Evolutionary conservation across 1,140 invertebrate genomes (phyloP).

Genomic region (Drosophila kikkawai): DNA sequence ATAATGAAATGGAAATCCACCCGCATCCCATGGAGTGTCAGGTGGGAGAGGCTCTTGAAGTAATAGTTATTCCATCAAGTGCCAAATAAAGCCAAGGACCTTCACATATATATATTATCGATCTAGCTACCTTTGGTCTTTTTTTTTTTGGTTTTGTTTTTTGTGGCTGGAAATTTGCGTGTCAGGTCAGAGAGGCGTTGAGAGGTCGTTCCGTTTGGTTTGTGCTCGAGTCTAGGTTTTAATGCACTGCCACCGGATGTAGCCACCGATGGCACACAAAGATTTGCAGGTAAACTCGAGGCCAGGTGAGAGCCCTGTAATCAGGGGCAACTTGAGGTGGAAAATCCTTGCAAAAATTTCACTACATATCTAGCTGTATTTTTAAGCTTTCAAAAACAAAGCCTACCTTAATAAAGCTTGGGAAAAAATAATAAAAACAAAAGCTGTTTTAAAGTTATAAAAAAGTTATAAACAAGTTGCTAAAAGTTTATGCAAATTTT

Average conservation of each 20-base stretch:
- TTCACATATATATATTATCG: slow-evolving; percentile 24
- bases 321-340: slow-evolving; percentile 2
- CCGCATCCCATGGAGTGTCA: slow-evolving; percentile 9
- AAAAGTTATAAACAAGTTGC: background rate
- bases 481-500: background rate
- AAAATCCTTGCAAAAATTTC: slow-evolving; percentile 2
- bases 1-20: slow-evolving; percentile 35
- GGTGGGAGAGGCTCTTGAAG: slow-evolving; percentile 16
- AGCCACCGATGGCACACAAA: slow-evolving; percentile 48
- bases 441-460: background rate
- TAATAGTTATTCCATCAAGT: slow-evolving; percentile 25
- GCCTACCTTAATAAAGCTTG: too few relatives aligned
- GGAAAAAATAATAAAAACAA: background rate
- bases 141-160: slow-evolving; percentile 14
- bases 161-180: slow-evolving; percentile 60
- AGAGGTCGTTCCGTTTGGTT: slow-evolving; percentile 47
- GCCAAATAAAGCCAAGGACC: slow-evolving; percentile 43
- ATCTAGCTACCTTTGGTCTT: slow-evolving; percentile 31
- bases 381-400: background rate
- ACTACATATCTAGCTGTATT: background rate
- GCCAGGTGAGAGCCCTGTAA: slow-evolving; percentile 9
- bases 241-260: slow-evolving; percentile 39
- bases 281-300: slow-evolving; percentile 35
- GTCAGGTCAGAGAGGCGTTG: slow-evolving; percentile 49
- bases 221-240: slow-evolving; percentile 32